Evolutionary conservation across 2,113 vertebrate species (phyloP).

Genomic region (Pelecanus crispus): DNA sequence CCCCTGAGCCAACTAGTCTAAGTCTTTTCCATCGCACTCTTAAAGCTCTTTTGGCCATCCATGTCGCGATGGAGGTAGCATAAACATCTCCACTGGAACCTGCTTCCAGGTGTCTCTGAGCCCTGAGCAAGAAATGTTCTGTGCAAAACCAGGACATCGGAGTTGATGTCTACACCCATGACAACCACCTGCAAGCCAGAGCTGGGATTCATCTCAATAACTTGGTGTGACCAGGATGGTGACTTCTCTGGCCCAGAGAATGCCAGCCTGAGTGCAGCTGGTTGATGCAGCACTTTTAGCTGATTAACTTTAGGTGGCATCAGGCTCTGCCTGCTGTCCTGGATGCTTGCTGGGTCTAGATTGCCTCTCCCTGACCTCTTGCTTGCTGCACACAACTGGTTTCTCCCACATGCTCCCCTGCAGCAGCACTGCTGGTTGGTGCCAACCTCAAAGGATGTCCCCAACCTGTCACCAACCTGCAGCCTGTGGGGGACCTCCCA

Average conservation of each 20-base stretch:
- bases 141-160: background rate
- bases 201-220: background rate
- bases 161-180: background rate
- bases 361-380: background rate
- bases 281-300: too few species aligned
- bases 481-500: background rate
- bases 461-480: background rate
- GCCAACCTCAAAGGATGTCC: background rate
- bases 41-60: background rate
- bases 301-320: background rate
- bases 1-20: background rate
- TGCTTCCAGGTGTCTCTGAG: background rate
- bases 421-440: background rate
- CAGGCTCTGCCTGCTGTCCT: background rate
- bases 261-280: rapidly evolving
- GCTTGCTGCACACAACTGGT: background rate
- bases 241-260: background rate
- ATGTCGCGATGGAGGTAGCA: background rate
- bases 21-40: background rate
- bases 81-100: background rate
- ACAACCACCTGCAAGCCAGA: background rate
- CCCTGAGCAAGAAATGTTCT: background rate
- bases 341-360: background rate
- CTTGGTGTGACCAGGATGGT: background rate
- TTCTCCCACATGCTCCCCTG: background rate